Conservation (phyloP, 2,797 vertebrate species). For the Lepus townsendii region DNA sequence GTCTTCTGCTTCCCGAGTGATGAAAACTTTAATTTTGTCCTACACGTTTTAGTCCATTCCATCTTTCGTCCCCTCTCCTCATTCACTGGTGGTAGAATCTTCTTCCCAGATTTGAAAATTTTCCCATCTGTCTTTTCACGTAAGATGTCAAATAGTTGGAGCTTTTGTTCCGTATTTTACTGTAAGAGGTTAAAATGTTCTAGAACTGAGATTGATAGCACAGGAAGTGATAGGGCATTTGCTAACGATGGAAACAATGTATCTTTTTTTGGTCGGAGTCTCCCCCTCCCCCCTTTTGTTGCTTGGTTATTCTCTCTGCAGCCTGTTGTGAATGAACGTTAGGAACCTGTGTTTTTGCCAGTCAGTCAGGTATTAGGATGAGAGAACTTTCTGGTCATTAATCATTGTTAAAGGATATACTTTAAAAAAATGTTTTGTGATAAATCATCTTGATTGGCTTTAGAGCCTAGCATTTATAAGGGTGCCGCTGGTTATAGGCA, state of each 20-base stretch:
- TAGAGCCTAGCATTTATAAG: constrained; percentile 38
- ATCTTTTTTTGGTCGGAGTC: not conserved
- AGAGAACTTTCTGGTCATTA: constrained; percentile 76
- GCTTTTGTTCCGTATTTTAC: not conserved
- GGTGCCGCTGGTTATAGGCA: constrained; percentile 66
- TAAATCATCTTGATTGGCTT: constrained; percentile 78
- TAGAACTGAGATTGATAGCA: not conserved
- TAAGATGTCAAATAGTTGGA: constrained; percentile 25
- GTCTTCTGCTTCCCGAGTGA: constrained; percentile 40
- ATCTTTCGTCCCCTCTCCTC: not conserved
- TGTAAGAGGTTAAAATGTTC: not conserved
- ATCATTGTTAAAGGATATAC: constrained; percentile 45
- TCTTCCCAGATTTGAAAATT: not conserved
- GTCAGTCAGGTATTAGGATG: constrained; percentile 59
- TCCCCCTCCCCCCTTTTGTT: not conserved
- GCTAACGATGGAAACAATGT: not conserved
- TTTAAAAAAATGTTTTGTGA: constrained; percentile 65
- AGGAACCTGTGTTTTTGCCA: constrained; percentile 51
- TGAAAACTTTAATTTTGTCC: constrained; percentile 15
- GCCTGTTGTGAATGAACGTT: constrained; percentile 59
- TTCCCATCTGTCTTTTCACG: not conserved
- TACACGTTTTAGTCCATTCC: not conserved
- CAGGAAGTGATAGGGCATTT: constrained; percentile 25
- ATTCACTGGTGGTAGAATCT: not conserved
- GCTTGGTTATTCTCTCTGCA: not conserved